Evolutionary conservation across 2,888 invertebrate genomes (phyloP).

Genomic region (Drosophila austrosaltans): DNA sequence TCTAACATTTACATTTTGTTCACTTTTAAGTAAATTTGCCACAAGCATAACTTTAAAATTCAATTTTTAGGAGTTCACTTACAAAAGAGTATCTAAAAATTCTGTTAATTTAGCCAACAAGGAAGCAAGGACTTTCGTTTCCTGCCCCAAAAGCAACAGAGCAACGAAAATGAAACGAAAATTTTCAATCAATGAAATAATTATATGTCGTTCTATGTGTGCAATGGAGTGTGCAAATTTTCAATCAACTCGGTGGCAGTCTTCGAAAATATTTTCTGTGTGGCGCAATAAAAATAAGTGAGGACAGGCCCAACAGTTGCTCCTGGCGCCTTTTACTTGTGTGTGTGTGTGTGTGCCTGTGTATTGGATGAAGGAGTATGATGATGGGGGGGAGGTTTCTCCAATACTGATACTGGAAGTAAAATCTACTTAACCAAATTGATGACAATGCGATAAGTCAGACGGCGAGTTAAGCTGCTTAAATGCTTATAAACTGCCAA

Average conservation of each 20-base stretch:
- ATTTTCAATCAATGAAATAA: conserved; percentile 72
- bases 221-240: conserved; percentile 67
- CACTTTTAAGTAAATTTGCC: no score
- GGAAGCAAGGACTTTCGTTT: conserved; percentile 16
- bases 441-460: conserved; percentile 76
- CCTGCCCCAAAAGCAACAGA: conserved; percentile 30
- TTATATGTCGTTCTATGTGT: conserved; percentile 61
- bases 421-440: conserved; percentile 74
- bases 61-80: background rate
- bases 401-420: conserved; percentile 9
- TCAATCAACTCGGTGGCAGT: conserved; percentile 56
- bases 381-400: background rate
- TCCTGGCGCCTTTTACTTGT: background rate
- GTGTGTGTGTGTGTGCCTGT: background rate
- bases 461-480: conserved; percentile 72
- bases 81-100: background rate
- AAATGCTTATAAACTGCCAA: conserved; percentile 74
- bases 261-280: conserved; percentile 25
- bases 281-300: conserved; percentile 29
- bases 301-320: conserved; percentile 10
- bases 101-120: background rate
- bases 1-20: no score
- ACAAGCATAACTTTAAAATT: no score
- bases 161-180: conserved; percentile 26
- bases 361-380: background rate